These are phyloP conservation scores for Marmota monax DNA, from an alignment of 2,113 vertebrate species.

Conservation along the genomic window DNA sequence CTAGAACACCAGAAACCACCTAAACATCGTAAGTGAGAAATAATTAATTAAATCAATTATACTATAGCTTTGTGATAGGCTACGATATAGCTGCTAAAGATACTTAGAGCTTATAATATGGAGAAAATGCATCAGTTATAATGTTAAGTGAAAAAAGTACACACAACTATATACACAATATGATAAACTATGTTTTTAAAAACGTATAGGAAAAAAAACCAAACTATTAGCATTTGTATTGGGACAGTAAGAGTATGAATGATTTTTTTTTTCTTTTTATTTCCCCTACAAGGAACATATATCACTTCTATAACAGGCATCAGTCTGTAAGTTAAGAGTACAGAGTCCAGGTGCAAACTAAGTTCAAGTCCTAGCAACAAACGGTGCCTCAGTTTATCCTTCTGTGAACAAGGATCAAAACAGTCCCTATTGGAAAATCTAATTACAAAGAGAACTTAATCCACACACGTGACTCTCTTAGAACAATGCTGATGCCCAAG, in stretches of 20 bases:
- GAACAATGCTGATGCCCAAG: neutral
- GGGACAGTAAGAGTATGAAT: neutral
- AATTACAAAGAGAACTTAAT: neutral
- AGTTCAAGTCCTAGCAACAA: neutral
- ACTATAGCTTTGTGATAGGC: neutral
- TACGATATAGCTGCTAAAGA: neutral
- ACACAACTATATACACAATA: neutral
- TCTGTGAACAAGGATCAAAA: neutral
- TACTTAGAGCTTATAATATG: neutral
- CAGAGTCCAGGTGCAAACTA: neutral
- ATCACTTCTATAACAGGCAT: neutral
- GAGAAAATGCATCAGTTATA: neutral
- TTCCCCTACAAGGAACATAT: neutral
- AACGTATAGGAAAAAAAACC: neutral
- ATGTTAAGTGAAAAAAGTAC: neutral
- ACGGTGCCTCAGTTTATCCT: neutral
- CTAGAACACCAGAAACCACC: slow-evolving; percentile 35
- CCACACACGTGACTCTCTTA: neutral
- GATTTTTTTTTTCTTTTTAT: slow-evolving; percentile 1
- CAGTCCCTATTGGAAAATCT: neutral
- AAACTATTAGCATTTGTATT: slow-evolving; percentile 24
- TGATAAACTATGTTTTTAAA: neutral
- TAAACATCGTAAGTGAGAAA: neutral
- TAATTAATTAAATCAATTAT: slow-evolving; percentile 21
- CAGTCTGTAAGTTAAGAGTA: neutral